Base-by-base conservation (phyloP, 2,888 invertebrate genomes). In the Neoitamus cyanurus region DNA sequence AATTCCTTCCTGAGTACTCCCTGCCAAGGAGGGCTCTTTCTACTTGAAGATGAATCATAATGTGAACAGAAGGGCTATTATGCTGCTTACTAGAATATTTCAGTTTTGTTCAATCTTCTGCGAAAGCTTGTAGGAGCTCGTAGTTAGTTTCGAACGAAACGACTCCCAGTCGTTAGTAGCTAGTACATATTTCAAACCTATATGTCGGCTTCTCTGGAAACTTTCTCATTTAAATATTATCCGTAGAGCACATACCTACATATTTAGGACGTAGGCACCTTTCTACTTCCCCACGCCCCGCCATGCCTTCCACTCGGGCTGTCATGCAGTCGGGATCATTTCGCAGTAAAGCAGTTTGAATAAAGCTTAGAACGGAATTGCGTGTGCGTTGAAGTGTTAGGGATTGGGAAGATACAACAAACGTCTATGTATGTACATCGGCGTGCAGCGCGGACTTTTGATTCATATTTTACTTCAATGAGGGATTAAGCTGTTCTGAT, bases 51-150 rank as follows among this genome's bases (percentile, higher is more conserved):
- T 73, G 73, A 73, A 34, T 73, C 36, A 34, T 73, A 73, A 37
- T 15, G 36, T 34, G 34, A 34, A 34, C 72, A 15, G 36, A 73
- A 73, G 73, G 2, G 34, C 73, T 36, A 30, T 73, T 73, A 73
- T 73, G 73, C 36, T 73, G 11, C 34, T 7, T 73, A 73, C 36
- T 34, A 20, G 36, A 36, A 73, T 31, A 34, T 73, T 73, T 34
- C 73, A 36, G 34, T 36, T 73, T 73, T 73, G 73, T 36, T 73
- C 36, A 73, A 73, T 73, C 5, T 73, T 73, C n/a, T 73, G 9
- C 34, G 15, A 34, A 11, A n/a, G n/a, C n/a, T n/a, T n/a, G 15
- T 15, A 73, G 36, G 36, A 15, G 31, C 20, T 58, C 20, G 31
- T 20, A 73, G 73, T 37, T 36, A 7, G 9, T 58, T 20, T 25